Evolutionary conservation across 1,140 invertebrate genomes (phyloP).

Genomic region (Macrosteles quadrilineatus): DNA sequence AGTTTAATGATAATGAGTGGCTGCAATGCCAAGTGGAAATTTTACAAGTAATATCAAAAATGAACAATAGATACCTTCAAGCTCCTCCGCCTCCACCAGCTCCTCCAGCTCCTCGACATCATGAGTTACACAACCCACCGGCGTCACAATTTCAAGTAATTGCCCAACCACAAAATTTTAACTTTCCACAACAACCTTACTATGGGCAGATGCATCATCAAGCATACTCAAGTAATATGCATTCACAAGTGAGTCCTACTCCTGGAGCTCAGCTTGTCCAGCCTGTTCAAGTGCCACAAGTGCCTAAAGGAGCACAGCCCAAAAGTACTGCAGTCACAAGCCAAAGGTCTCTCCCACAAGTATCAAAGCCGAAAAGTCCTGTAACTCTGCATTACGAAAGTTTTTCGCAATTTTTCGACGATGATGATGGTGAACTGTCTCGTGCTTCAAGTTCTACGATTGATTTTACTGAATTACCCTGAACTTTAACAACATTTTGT

Average conservation of each 20-base stretch:
- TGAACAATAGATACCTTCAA: neutral
- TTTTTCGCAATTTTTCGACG: neutral
- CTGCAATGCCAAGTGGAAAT: neutral
- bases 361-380: neutral
- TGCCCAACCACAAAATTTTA: neutral
- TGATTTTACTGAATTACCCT: neutral
- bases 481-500: too few relatives aligned
- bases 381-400: neutral
- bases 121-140: neutral
- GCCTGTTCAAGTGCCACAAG: too few relatives aligned
- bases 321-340: neutral
- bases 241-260: neutral
- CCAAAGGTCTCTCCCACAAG: neutral
- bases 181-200: neutral
- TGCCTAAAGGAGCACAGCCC: too few relatives aligned
- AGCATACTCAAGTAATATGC: neutral
- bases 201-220: neutral
- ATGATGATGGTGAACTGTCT: neutral
- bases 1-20: slow-evolving; percentile 4
- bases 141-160: neutral
- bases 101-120: neutral
- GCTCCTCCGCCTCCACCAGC: too few relatives aligned
- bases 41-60: neutral
- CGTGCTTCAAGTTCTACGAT: neutral
- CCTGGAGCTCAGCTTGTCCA: too few relatives aligned